Percentiles rank a stretch among this genome's conserved stretches.
phyloP scores from a whole-genome alignment of 2,113 vertebrate species.

The Talpa occidentalis region DNA sequence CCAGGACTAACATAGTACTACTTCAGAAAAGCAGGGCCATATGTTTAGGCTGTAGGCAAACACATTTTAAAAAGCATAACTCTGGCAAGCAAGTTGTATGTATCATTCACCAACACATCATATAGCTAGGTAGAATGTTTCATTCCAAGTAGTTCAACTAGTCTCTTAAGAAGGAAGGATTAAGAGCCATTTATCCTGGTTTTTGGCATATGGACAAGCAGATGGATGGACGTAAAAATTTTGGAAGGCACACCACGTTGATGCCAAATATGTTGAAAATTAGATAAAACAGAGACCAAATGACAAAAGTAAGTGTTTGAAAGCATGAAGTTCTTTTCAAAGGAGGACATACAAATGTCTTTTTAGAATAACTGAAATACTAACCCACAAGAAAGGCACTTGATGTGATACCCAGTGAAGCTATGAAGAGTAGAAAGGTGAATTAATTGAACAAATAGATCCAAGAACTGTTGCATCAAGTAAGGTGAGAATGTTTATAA shows the following conservation, averaged over 20 bases:
- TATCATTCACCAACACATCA: neutral
- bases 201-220: constrained; percentile 67
- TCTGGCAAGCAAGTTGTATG: neutral
- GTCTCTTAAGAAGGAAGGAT: constrained; percentile 21
- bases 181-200: constrained; percentile 23
- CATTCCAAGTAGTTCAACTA: neutral
- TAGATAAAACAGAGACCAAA: constrained; percentile 68
- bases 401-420: neutral
- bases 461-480: neutral
- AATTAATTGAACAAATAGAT: neutral
- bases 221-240: constrained; percentile 62
- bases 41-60: neutral
- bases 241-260: constrained; percentile 50
- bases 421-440: neutral
- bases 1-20: neutral
- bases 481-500: neutral
- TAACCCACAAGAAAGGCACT: neutral
- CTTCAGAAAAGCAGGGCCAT: neutral
- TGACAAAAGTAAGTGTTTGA: constrained; percentile 64
- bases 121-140: neutral
- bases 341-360: neutral
- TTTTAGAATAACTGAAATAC: constrained; percentile 50
- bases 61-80: neutral
- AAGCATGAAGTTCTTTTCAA: constrained; percentile 29
- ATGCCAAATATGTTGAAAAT: constrained; percentile 65